Evolutionary conservation across 2,113 vertebrate species (phyloP).

Genomic region (Syngnathoides biaculeatus): DNA sequence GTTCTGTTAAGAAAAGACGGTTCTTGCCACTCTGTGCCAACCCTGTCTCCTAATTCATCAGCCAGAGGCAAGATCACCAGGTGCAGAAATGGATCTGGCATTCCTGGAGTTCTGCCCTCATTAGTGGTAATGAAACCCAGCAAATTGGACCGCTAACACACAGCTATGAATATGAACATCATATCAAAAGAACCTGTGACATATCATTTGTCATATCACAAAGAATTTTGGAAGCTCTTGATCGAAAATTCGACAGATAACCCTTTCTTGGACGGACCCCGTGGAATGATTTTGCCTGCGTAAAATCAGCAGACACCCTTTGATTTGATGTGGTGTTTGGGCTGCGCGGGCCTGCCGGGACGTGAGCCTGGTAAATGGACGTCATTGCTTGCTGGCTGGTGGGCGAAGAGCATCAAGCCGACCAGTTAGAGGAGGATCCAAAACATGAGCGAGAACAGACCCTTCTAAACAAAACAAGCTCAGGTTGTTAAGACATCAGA

Average conservation of each 20-base stretch:
- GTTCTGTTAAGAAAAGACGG: background rate
- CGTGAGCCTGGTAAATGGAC: conserved; percentile 15
- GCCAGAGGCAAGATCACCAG: conserved; percentile 16
- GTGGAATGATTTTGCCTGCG: background rate
- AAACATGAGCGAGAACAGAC: conserved; percentile 18
- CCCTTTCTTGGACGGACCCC: background rate
- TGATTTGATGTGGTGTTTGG: conserved; percentile 22
- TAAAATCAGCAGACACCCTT: conserved; percentile 6
- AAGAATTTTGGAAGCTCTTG: background rate
- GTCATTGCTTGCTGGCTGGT: conserved; percentile 36
- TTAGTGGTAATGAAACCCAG: conserved; percentile 32
- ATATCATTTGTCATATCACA: background rate
- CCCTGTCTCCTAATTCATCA: conserved; percentile 4
- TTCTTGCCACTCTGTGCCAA: conserved; percentile 9
- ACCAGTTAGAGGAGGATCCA: conserved; percentile 13
- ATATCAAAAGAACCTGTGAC: too few species aligned
- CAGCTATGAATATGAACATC: background rate
- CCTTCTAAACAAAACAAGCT: conserved; percentile 40
- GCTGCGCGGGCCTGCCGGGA: conserved; percentile 35
- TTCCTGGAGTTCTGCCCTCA: conserved; percentile 23
- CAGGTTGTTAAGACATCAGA: conserved; percentile 24
- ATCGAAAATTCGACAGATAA: background rate
- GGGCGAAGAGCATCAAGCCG: conserved; percentile 15
- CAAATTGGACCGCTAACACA: conserved; percentile 20
- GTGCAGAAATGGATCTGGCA: conserved; percentile 31